These are phyloP conservation scores for Sula dactylatra DNA, from an alignment of 2,113 vertebrate species.

Conservation along the genomic window DNA sequence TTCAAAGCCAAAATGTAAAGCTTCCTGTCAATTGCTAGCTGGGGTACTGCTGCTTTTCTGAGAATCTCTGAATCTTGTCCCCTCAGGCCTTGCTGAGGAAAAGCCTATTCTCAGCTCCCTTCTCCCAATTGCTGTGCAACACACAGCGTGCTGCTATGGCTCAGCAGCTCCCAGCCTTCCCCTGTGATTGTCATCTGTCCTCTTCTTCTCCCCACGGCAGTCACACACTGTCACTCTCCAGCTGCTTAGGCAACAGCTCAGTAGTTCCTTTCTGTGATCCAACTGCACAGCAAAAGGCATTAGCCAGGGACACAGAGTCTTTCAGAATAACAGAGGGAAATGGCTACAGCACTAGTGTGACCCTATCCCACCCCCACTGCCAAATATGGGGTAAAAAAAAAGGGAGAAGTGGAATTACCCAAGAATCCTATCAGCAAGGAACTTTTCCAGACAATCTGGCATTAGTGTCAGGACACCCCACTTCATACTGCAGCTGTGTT, in stretches of 20 bases:
- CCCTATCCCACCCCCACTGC: background rate
- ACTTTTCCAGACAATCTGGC: background rate
- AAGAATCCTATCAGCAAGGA: background rate
- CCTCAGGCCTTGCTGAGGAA: background rate
- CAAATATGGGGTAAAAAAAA: background rate
- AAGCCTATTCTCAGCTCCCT: background rate
- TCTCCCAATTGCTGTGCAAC: background rate
- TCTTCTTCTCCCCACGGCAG: background rate
- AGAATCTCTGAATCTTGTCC: background rate
- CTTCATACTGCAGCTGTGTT: background rate
- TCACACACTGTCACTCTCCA: background rate
- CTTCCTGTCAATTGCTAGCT: background rate
- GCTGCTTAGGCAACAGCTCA: slow-evolving; percentile 30
- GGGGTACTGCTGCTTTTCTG: background rate
- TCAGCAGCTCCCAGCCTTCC: background rate
- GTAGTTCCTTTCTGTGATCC: background rate
- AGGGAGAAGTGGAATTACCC: background rate
- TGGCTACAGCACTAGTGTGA: background rate
- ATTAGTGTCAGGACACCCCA: background rate
- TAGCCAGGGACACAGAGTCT: background rate
- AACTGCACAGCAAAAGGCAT: background rate
- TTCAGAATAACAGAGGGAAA: background rate
- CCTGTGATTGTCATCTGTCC: background rate
- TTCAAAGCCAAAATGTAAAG: background rate
- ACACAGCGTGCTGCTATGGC: background rate